These are phyloP conservation scores for Eupristina koningsbergeri DNA, from an alignment of 1,140 invertebrate species.

Conservation along the genomic window DNA sequence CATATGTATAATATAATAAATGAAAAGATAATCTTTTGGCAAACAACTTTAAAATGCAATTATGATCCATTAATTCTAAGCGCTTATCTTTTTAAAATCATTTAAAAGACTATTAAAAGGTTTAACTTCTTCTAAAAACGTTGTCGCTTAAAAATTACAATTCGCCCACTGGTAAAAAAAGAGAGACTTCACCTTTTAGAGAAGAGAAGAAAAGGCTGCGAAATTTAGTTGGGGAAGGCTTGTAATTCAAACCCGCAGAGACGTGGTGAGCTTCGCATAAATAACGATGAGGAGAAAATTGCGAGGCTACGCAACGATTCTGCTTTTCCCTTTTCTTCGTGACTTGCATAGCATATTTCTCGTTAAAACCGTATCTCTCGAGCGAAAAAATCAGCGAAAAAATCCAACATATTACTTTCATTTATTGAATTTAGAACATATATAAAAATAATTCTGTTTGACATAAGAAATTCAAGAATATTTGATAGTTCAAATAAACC, in stretches of 20 bases:
- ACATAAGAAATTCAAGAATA: not conserved
- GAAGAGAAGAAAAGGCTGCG: not conserved
- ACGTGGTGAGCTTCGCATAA: conserved; percentile 5
- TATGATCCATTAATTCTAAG: too few species aligned
- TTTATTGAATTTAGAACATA: not conserved
- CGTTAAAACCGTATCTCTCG: not conserved
- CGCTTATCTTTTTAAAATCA: too few species aligned
- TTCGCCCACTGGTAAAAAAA: not conserved
- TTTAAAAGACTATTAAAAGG: too few species aligned
- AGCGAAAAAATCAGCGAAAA: not conserved
- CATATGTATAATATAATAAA: too few species aligned
- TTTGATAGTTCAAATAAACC: too few species aligned
- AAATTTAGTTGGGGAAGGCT: conserved; percentile 14
- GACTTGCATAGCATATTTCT: not conserved
- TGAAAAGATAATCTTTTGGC: too few species aligned
- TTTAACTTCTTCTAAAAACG: not conserved
- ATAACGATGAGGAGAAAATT: conserved; percentile 31
- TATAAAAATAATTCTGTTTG: not conserved
- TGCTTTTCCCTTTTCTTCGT: conserved; percentile 3
- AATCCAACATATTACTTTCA: not conserved
- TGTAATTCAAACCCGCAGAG: conserved; percentile 30
- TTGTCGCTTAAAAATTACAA: not conserved
- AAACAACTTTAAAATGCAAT: too few species aligned
- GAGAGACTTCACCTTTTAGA: too few species aligned
- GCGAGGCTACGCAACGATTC: not conserved